Conservation (phyloP, 2,888 invertebrate genomes). For the Cerceris rybyensis region DNA sequence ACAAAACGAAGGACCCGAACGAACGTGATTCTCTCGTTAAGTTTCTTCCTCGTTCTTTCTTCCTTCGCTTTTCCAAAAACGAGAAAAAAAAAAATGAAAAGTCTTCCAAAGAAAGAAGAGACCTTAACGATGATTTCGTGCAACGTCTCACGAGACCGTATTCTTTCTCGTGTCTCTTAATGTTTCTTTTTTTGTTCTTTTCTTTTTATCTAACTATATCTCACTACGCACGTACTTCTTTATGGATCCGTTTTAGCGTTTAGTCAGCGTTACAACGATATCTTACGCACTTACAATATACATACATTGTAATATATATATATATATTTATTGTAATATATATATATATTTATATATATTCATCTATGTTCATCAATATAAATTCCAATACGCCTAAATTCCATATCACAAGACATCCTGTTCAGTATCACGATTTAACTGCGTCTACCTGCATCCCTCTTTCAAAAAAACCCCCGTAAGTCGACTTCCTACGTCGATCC, state of each 20-base stretch:
- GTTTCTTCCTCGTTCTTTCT: too few species aligned
- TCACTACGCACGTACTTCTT: constrained; percentile 26
- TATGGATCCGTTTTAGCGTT: constrained; percentile 2
- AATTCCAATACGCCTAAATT: constrained; percentile 68
- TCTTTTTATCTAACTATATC: constrained; percentile 29
- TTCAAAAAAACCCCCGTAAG: constrained; percentile 13
- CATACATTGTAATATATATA: constrained; percentile 51
- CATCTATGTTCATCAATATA: constrained; percentile 62
- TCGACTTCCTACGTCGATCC: not conserved
- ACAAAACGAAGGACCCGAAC: not conserved
- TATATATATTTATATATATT: constrained; percentile 54
- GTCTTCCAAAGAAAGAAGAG: not conserved
- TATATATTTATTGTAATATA: constrained; percentile 45
- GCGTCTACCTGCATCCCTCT: constrained; percentile 47
- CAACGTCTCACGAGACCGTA: constrained; percentile 50
- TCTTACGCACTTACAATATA: constrained; percentile 28
- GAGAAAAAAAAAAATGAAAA: not conserved
- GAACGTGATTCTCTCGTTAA: not conserved
- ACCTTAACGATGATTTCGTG: constrained; percentile 40
- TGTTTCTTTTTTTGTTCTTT: not conserved
- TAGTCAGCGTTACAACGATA: constrained; percentile 51
- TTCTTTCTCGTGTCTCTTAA: constrained; percentile 26
- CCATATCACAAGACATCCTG: constrained; percentile 76
- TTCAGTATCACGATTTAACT: constrained; percentile 73
- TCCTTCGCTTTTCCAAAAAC: not conserved